A percentile compares a stretch with the other conserved stretches of the same genome.
These are phyloP conservation scores for Calameuta filiformis DNA, from an alignment of 2,888 invertebrate species.

Conservation along the genomic window DNA sequence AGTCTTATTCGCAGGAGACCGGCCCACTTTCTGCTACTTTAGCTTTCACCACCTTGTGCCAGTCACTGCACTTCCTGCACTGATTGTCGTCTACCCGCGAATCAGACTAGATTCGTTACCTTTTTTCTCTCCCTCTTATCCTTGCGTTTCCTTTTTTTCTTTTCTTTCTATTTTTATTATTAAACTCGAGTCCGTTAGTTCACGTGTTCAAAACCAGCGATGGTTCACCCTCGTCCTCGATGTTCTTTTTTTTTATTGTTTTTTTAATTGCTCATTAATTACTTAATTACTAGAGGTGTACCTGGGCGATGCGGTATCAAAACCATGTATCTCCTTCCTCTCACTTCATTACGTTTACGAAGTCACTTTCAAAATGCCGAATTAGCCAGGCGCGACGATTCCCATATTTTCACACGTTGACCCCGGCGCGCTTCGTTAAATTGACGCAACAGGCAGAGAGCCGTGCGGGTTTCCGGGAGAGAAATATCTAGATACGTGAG, in stretches of 20 bases:
- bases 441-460: background rate
- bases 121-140: slow-evolving; percentile 5
- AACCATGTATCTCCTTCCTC: background rate
- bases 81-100: slow-evolving; percentile 55
- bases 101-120: slow-evolving; percentile 27
- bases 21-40: slow-evolving; percentile 58
- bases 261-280: slow-evolving; percentile 38
- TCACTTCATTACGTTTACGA: background rate
- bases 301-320: background rate
- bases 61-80: slow-evolving; percentile 65
- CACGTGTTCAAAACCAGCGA: slow-evolving; percentile 11
- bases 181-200: slow-evolving; percentile 5
- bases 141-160: slow-evolving; percentile 4
- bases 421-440: background rate
- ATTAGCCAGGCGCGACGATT: background rate
- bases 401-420: background rate
- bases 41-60: slow-evolving; percentile 60
- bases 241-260: background rate
- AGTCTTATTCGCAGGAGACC: slow-evolving; percentile 36
- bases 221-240: background rate
- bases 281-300: slow-evolving; percentile 24
- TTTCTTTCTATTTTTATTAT: background rate
- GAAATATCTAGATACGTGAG: background rate
- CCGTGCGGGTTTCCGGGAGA: background rate
- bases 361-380: background rate